Evolutionary conservation across 2,888 invertebrate genomes (phyloP).

Genomic region (Calliphora vomitoria): DNA sequence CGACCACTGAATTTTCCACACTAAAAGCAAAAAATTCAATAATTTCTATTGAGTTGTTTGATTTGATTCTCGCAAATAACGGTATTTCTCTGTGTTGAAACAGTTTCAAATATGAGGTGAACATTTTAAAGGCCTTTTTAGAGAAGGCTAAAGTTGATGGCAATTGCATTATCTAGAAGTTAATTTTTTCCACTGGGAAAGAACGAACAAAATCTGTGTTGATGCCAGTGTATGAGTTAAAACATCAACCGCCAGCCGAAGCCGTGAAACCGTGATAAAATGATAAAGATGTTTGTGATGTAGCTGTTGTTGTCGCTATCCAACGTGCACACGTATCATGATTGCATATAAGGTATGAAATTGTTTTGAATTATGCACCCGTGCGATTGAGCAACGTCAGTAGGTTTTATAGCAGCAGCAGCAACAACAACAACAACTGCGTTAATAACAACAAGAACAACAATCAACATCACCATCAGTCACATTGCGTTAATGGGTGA

Average conservation of each 20-base stretch:
- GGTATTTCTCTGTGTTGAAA: no score
- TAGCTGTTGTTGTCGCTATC: conserved; percentile 36
- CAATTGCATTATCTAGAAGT: no score
- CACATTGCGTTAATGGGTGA: conserved; percentile 72
- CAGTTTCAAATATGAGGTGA: no score
- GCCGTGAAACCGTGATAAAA: conserved; percentile 72
- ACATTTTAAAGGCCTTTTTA: no score
- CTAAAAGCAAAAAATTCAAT: no score
- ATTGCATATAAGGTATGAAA: conserved; percentile 75
- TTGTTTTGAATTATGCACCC: conserved; percentile 76
- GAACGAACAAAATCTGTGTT: neutral
- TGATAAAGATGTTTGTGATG: conserved; percentile 68
- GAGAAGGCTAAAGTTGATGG: no score
- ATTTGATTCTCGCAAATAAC: no score
- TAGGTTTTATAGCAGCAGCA: conserved; percentile 45
- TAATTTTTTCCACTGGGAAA: neutral
- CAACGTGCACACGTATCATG: conserved; percentile 71
- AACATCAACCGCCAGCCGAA: conserved; percentile 50
- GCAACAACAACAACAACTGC: conserved; percentile 54
- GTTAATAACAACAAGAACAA: conserved; percentile 64
- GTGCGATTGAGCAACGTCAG: conserved; percentile 71
- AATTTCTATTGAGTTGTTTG: no score
- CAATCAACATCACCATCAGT: conserved; percentile 55
- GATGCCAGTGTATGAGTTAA: neutral
- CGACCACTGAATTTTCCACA: no score